Percentiles rank a stretch among this genome's conserved stretches.
Conservation (phyloP, 2,113 vertebrate genomes). For the Xenopus laevis region DNA sequence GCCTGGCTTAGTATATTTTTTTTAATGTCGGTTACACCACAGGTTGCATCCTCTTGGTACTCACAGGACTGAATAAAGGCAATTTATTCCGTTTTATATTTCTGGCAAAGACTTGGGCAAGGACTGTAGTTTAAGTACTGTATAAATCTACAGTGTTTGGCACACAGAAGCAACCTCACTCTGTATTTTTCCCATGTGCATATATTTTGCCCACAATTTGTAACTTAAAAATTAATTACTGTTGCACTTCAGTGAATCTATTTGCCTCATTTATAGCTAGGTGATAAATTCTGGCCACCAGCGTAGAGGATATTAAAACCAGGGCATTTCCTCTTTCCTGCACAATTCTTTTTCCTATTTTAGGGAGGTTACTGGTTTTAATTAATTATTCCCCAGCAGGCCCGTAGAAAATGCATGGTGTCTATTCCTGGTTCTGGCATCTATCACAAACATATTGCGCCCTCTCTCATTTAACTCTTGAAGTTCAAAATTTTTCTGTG, state of each 20-base stretch:
- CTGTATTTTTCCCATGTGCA: conserved; percentile 4
- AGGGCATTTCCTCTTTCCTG: conserved; percentile 41
- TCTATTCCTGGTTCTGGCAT: conserved; percentile 22
- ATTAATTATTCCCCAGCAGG: conserved; percentile 36
- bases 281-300: conserved; percentile 27
- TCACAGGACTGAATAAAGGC: conserved; percentile 20
- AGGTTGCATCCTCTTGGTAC: conserved; percentile 19
- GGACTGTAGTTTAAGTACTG: conserved; percentile 2
- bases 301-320: conserved; percentile 42
- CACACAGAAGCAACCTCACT: background rate
- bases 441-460: background rate
- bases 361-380: conserved; percentile 20
- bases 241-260: conserved; percentile 16
- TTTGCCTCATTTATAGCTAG: conserved; percentile 25
- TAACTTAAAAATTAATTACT: conserved; percentile 12
- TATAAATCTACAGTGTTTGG: background rate
- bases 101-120: conserved; percentile 15
- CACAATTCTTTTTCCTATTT: conserved; percentile 20
- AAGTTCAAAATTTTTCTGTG: background rate
- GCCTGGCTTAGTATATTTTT: background rate
- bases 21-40: conserved; percentile 9
- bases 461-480: no score
- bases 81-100: conserved; percentile 16
- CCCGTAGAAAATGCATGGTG: conserved; percentile 10
- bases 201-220: background rate